Evolutionary conservation across 2,797 vertebrate species (phyloP), one percentile per base, ranked within the genome.

Genomic region (Xiphorhynchus erythropygius): DNA sequence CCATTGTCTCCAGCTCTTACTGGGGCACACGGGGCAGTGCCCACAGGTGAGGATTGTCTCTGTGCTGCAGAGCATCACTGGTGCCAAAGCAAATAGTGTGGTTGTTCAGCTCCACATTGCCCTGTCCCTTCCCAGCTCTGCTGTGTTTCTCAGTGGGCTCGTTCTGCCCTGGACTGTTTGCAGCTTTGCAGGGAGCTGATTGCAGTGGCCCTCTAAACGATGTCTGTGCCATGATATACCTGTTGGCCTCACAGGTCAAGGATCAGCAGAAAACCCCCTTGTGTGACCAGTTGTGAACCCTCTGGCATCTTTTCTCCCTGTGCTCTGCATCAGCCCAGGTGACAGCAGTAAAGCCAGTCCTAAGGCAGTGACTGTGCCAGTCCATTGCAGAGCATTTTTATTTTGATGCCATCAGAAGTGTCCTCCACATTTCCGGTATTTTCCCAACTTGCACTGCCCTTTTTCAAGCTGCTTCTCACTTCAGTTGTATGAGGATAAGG

Each of bases 401-500:
- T 79, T 92, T 65, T 3, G 11, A 39, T 76, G 19, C 85, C 73
- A 5, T 82, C 56, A 59, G 55, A 57, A 67, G 16, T 2, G 2
- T 42, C 44, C 24, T 60, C 63, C 5, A 1, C 13, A 0, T 86
- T 74, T 59, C 1, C 2, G 27, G 19, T 50, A 10, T 91, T 92
- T 79, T 76, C 55, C 68, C 60, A 79, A 1, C 19, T 78, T 27
- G 8, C 8, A 9, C 8, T 86, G 50, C 18, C 17, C n/a, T 86
- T 87, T 86, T 81, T 59, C 53, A 46, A 85, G 56, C 78, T 86
- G 65, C 60, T 82, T 69, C 46, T 89, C 35, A 19, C 50, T 87
- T 90, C 44, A 57, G 18, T 39, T 33, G 68, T 81, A 32, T 9
- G 42, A 67, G 68, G 49, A 27, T 79, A 57, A 70, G 53, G 62